Evolutionary conservation across 2,888 invertebrate genomes (phyloP).

Genomic region (Orchesella flavescens): DNA sequence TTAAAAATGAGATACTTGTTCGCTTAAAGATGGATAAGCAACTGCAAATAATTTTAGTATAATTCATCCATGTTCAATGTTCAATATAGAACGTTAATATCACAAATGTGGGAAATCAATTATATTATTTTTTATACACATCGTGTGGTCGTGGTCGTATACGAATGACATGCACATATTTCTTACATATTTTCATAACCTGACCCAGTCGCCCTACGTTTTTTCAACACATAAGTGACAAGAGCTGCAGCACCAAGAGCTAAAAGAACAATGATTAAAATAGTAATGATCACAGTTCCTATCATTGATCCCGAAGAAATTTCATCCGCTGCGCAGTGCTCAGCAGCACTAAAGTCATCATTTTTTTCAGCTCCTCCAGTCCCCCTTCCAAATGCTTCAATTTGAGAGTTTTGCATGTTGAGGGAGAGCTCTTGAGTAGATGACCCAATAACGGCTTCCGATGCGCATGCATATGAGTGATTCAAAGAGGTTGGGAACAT

Average conservation of each 20-base stretch:
- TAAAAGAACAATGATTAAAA: conserved; percentile 36
- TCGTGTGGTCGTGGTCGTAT: no score
- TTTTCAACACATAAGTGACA: conserved; percentile 35
- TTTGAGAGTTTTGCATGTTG: conserved; percentile 16
- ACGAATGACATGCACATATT: background rate
- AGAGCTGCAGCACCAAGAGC: conserved; percentile 41
- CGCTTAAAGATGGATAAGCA: no score
- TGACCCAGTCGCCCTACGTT: conserved; percentile 9
- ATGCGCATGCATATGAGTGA: conserved; percentile 49
- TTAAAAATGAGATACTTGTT: no score
- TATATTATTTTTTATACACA: no score
- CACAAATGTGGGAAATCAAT: no score
- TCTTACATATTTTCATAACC: conserved; percentile 48
- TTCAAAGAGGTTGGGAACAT: conserved; percentile 27
- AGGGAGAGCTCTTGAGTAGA: background rate
- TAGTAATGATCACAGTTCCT: conserved; percentile 28
- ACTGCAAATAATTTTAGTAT: no score
- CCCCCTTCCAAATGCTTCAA: conserved; percentile 31
- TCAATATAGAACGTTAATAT: background rate
- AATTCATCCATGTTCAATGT: no score
- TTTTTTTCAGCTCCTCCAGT: background rate
- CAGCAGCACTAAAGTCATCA: conserved; percentile 21
- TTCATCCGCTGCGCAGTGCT: conserved; percentile 51
- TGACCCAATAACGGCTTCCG: conserved; percentile 11
- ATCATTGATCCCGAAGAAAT: conserved; percentile 45